Evolutionary conservation across 2,797 vertebrate species (phyloP).

Genomic region (Periophthalmus magnuspinnatus): DNA sequence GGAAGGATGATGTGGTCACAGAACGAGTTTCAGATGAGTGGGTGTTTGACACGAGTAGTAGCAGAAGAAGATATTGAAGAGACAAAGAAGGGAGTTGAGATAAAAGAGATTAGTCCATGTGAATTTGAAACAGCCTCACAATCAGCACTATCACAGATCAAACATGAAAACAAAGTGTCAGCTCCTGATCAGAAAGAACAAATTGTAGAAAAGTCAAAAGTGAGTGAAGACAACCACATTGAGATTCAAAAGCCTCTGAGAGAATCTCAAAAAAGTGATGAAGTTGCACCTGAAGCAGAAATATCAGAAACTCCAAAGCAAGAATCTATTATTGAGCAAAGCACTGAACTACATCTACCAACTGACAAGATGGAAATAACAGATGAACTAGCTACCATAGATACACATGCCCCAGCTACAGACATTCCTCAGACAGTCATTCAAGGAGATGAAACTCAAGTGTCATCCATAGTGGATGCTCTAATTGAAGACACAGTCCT

Average conservation of each 20-base stretch:
- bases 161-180: conserved; percentile 11
- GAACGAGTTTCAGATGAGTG: conserved; percentile 75
- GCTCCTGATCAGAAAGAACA: conserved; percentile 12
- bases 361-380: conserved; percentile 20
- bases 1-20: conserved; percentile 71
- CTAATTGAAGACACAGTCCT: conserved; percentile 20
- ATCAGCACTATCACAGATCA: not conserved
- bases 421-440: conserved; percentile 4
- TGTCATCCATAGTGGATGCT: conserved; percentile 7
- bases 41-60: conserved; percentile 64
- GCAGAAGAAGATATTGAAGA: conserved; percentile 45
- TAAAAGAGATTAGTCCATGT: conserved; percentile 22
- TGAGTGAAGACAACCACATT: conserved; percentile 22
- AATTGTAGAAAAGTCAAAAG: conserved; percentile 25
- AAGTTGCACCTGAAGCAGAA: conserved; percentile 21
- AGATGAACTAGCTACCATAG: conserved; percentile 17
- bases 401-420: conserved; percentile 1
- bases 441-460: conserved; percentile 16
- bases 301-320: conserved; percentile 14
- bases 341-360: conserved; percentile 10
- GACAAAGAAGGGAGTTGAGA: conserved; percentile 25
- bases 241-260: conserved; percentile 33
- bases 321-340: conserved; percentile 3
- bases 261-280: conserved; percentile 11
- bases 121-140: conserved; percentile 12